Percentiles rank a stretch among this genome's conserved stretches.
Evolutionary conservation across 2,888 invertebrate genomes (phyloP).

Genomic region (Idaea straminata): DNA sequence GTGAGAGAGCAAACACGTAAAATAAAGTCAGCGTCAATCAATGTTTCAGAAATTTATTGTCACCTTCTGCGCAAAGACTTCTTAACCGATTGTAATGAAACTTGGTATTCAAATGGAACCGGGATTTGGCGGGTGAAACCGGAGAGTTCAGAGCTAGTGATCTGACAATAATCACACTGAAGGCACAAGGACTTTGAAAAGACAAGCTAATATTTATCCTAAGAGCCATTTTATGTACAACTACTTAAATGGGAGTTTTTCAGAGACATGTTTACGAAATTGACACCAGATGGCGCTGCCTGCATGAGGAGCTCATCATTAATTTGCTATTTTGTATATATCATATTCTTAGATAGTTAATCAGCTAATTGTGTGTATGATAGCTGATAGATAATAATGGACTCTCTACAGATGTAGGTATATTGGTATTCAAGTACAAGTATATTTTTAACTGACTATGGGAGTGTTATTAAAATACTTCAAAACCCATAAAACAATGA

Average conservation of each 20-base stretch:
- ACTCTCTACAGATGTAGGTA: not conserved
- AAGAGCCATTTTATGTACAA: conserved; percentile 9
- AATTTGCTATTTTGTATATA: not conserved
- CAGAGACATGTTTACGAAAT: not conserved
- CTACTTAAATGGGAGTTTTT: not conserved
- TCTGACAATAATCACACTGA: conserved; percentile 22
- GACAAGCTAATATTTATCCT: conserved; percentile 12
- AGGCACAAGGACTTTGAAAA: conserved; percentile 37
- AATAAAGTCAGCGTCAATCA: not conserved
- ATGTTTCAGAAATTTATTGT: not conserved
- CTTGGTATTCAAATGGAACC: too few relatives aligned
- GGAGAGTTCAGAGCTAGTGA: not conserved
- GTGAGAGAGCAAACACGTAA: not conserved
- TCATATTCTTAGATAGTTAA: not conserved
- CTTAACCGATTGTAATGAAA: too few relatives aligned
- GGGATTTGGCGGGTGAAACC: too few relatives aligned
- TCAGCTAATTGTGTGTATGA: not conserved
- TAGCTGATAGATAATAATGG: not conserved
- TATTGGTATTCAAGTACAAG: not conserved
- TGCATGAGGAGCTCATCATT: not conserved
- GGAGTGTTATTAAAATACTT: too few relatives aligned
- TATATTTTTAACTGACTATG: not conserved
- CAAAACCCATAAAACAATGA: not conserved
- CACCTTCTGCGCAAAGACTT: too few relatives aligned
- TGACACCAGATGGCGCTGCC: not conserved